These are phyloP conservation scores for Ailurus styani DNA, from an alignment of 2,113 vertebrate species.

Conservation along the genomic window DNA sequence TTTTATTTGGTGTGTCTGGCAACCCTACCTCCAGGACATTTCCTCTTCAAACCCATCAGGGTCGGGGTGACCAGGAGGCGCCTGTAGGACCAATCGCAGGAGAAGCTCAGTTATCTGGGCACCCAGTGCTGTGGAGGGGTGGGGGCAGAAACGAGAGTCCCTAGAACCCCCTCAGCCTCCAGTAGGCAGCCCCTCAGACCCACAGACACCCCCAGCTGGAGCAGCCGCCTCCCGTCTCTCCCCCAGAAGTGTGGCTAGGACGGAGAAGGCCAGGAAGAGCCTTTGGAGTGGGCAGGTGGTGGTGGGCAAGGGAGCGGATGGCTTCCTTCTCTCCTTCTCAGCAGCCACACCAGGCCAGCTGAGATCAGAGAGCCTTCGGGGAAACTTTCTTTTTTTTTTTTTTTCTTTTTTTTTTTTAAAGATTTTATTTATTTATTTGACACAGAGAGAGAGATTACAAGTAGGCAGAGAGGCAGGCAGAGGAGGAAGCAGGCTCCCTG, in stretches of 20 bases:
- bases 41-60: neutral
- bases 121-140: neutral
- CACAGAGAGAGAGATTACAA: too few relatives aligned
- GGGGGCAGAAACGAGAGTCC: neutral
- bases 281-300: neutral
- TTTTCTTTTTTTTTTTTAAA: too few relatives aligned
- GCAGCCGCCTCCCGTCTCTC: neutral
- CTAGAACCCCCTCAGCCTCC: neutral
- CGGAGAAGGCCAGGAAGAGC: neutral
- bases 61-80: neutral
- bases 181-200: neutral
- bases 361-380: slow-evolving; percentile 22
- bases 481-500: too few relatives aligned
- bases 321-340: neutral
- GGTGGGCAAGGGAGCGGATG: neutral
- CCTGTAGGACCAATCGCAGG: neutral
- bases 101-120: neutral
- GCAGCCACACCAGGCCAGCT: neutral
- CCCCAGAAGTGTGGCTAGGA: neutral
- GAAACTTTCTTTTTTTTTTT: slow-evolving; percentile 50
- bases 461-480: too few relatives aligned
- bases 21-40: neutral
- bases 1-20: neutral
- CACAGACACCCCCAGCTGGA: neutral
- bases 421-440: too few relatives aligned